Percentiles rank a stretch among this genome's conserved stretches.
phyloP scores from a whole-genome alignment of 2,888 invertebrate genomes.

The Icerya purchasi region DNA sequence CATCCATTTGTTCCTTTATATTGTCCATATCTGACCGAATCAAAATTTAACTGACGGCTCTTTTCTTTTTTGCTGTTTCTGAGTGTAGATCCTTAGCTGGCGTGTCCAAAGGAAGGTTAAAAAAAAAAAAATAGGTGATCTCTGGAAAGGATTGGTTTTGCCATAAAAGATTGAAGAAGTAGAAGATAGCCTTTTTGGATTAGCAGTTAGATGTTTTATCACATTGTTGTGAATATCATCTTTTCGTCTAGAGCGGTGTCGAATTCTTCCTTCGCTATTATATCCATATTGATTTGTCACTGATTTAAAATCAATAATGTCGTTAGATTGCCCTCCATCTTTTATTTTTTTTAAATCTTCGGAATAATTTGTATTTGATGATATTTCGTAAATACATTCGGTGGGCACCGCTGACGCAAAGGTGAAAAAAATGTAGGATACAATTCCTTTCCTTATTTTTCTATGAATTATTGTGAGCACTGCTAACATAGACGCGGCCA shows the following conservation, averaged over 20 bases:
- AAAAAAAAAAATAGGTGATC: not conserved
- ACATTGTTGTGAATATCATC: not conserved
- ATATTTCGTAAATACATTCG: not conserved
- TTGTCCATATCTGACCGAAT: too few relatives aligned
- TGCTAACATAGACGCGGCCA: too few relatives aligned
- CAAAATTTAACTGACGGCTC: too few relatives aligned
- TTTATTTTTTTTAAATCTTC: not conserved
- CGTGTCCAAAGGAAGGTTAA: too few relatives aligned
- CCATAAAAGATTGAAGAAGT: not conserved
- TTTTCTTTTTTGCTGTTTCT: too few relatives aligned
- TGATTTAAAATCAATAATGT: not conserved
- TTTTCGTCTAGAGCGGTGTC: not conserved
- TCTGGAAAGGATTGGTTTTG: not conserved
- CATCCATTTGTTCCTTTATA: too few relatives aligned
- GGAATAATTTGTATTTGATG: not conserved
- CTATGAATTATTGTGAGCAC: too few relatives aligned
- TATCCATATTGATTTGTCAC: not conserved
- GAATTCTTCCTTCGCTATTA: not conserved
- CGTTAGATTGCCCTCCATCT: not conserved
- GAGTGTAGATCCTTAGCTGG: too few relatives aligned
- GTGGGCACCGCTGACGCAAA: too few relatives aligned
- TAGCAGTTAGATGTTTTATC: not conserved
- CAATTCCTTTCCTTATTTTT: too few relatives aligned
- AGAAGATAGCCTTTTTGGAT: not conserved
- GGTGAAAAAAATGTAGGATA: too few relatives aligned